Conservation (phyloP, 2,888 invertebrate species). For the Cacoxenus indagator region DNA sequence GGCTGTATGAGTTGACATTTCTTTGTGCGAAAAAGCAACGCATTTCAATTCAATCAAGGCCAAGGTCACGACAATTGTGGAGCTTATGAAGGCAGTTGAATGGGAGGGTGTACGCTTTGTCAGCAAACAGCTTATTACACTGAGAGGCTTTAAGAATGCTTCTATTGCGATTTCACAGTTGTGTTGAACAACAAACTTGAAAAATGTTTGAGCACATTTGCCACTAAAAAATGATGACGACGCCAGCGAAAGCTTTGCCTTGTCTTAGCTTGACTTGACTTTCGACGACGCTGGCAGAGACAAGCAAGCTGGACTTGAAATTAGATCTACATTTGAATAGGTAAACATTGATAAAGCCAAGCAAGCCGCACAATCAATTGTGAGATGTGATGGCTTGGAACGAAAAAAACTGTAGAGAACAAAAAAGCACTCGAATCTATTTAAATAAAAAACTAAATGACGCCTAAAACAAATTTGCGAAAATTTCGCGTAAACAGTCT, state of each 20-base stretch:
- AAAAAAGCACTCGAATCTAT: conserved; percentile 12
- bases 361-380: background rate
- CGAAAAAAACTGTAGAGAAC: background rate
- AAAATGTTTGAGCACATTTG: background rate
- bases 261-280: background rate
- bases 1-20: background rate
- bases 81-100: conserved; percentile 24
- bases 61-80: conserved; percentile 51
- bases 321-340: conserved; percentile 23
- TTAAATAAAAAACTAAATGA: conserved; percentile 11
- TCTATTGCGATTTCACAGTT: conserved; percentile 5
- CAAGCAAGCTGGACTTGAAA: conserved; percentile 11
- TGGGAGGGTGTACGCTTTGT: too few relatives aligned
- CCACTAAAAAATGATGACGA: conserved; percentile 42
- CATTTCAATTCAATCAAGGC: conserved; percentile 57
- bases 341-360: conserved; percentile 29
- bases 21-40: conserved; percentile 36
- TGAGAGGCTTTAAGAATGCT: conserved; percentile 15
- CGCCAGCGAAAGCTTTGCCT: conserved; percentile 40
- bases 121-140: conserved; percentile 47
- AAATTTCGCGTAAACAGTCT: conserved; percentile 19
- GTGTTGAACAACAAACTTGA: conserved; percentile 24
- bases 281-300: background rate
- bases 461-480: conserved; percentile 5
- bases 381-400: background rate